A percentile compares a stretch with the other conserved stretches of the same genome.
Conservation (phyloP, 30 jellyfish, hydroid and myxozoan species). For the Sanderia malayensis region DNA sequence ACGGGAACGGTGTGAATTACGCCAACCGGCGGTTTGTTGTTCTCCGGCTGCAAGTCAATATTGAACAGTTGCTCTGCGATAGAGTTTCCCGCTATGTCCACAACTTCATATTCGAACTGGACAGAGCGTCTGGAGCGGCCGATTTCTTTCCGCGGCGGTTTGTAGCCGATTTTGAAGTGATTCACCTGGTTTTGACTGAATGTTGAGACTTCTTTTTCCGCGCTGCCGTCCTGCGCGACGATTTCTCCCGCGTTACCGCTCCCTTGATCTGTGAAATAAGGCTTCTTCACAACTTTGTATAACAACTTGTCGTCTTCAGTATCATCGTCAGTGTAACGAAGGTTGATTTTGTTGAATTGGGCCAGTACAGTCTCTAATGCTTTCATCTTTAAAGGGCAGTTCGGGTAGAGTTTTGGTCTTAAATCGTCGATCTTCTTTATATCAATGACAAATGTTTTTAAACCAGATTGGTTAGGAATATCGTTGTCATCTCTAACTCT, state of each 20-base stretch:
- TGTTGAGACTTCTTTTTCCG: conserved; percentile 17
- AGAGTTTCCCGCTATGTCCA: conserved; percentile 78
- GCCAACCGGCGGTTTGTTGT: conserved; percentile 84
- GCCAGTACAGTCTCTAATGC: conserved; percentile 53
- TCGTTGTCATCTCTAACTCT: conserved; percentile 82
- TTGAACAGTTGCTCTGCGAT: conserved; percentile 51
- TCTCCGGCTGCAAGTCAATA: conserved; percentile 73
- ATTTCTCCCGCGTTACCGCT: conserved; percentile 67
- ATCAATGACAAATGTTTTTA: conserved; percentile 78
- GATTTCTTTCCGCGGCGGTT: conserved; percentile 64
- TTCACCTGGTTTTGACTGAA: conserved; percentile 86
- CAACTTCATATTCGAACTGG: conserved; percentile 60
- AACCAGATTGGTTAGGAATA: conserved; percentile 86
- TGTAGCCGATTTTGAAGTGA: conserved; percentile 83
- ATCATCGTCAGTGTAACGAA: conserved; percentile 80
- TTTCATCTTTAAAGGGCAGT: conserved; percentile 78
- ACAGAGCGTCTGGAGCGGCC: conserved; percentile 72
- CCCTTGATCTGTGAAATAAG: conserved; percentile 52
- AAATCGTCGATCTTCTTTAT: conserved; percentile 80
- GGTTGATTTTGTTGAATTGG: conserved; percentile 53
- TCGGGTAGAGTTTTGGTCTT: conserved; percentile 74
- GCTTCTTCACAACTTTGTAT: conserved; percentile 50
- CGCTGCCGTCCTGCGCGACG: conserved; percentile 32
- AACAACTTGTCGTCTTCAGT: conserved; percentile 67
- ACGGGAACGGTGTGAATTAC: conserved; percentile 57